Evolutionary conservation across 2,888 invertebrate genomes (phyloP), one percentile per base, ranked within the genome.

Genomic region (Oscheius sp.): DNA sequence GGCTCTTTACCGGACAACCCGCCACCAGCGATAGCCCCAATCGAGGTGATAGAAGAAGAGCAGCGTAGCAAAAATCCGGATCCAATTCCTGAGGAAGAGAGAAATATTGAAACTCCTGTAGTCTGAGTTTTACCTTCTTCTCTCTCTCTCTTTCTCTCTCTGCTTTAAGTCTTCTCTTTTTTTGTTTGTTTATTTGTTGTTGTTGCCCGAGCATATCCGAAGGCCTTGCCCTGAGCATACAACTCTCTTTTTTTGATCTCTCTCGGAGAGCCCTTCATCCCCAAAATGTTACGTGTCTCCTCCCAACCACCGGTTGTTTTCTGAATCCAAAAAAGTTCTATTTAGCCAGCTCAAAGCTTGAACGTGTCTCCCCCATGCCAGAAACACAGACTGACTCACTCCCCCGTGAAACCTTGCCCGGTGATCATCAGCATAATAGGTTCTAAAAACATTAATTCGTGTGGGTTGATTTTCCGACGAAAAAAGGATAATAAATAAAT

Each of bases 1-100:
- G 65, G 63, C 5, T 39, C 63, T 8, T 33, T 76, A 8, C 70
- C 74, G 12, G 68, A 68, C 58, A 37, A 68, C 20, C 68, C 68
- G 1, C 61, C 48, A 3, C 68, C 68, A 17, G 20, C 64, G 15
- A 12, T 48, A 2, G 4, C 46, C 6, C 15, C 34, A 15, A 2
- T 31, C 33, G 50, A 46, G 1, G 29, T 20, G 20, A 50, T 29
- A 15, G 52, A 48, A 23, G 64, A 52, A 12, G 20, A 64, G 29
- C 17, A 25, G 23, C 27, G n/a, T n/a, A n/a, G n/a, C n/a, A n/a
- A n/a, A n/a, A n/a, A n/a, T n/a, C n/a, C n/a, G n/a, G n/a, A n/a
- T n/a, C n/a, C 4, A 8, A 29, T 10, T 12, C 25, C 29, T 2
- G 20, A 20, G 20, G 33, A 20, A 12, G 42, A 25, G n/a, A n/a